A percentile compares a stretch with the other conserved stretches of the same genome.
Evolutionary conservation across 1,140 invertebrate species (phyloP).

Genomic region (Drosophila subpulchrella): DNA sequence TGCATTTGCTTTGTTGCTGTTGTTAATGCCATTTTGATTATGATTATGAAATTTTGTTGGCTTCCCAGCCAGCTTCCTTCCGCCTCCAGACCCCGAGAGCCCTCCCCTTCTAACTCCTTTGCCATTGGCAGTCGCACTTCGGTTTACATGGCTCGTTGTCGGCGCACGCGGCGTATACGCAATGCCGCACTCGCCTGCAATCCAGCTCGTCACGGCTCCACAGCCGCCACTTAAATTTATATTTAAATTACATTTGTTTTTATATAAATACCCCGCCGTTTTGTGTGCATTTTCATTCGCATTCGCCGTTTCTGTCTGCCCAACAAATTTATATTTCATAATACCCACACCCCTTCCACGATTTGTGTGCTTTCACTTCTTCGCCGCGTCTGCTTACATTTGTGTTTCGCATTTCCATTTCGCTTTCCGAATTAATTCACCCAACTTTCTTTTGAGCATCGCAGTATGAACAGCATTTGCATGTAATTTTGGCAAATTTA

Average conservation of each 20-base stretch:
- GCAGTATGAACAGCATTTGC: constrained; percentile 20
- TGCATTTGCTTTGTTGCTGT: constrained; percentile 81
- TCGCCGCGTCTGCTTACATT: constrained; percentile 41
- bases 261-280: constrained; percentile 34
- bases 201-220: constrained; percentile 43
- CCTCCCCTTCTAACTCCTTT: not conserved
- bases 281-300: constrained; percentile 47
- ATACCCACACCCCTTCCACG: not conserved
- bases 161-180: constrained; percentile 67
- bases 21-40: constrained; percentile 83
- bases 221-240: constrained; percentile 73
- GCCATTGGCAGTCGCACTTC: constrained; percentile 52
- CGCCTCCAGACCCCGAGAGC: not conserved
- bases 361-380: constrained; percentile 28
- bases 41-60: constrained; percentile 80
- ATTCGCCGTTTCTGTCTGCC: constrained; percentile 44
- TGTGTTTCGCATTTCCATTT: constrained; percentile 20
- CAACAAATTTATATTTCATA: constrained; percentile 15
- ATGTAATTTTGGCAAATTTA: constrained; percentile 37
- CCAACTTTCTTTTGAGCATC: constrained; percentile 47
- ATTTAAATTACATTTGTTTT: constrained; percentile 77
- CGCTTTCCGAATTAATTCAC: constrained; percentile 58
- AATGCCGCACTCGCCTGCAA: constrained; percentile 48
- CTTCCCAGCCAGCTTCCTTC: constrained; percentile 45
- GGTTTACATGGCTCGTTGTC: constrained; percentile 81